Base-by-base conservation (phyloP, 2,797 vertebrate species). In the Serranus cabrilla region DNA sequence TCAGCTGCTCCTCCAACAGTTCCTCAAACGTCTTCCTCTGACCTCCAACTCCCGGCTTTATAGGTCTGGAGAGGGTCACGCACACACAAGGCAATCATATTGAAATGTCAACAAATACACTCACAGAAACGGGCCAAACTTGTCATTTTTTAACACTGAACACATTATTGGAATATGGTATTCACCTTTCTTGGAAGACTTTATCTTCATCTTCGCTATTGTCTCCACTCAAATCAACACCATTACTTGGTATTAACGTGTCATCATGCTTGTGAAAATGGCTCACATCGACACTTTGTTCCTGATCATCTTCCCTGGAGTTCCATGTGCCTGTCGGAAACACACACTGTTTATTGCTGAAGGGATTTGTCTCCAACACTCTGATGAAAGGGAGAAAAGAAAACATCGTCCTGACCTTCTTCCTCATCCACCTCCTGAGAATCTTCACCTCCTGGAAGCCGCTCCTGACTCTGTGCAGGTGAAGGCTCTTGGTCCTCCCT, bases 11-110 rank as follows among this genome's bases (percentile, higher is more conserved):
- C 91, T 99, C 98, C 67, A 99, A 78, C 52, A 97, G 94, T 81
- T 99, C 96, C 89, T 99, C 97, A 94, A 98, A 99, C 0, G 96
- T 97, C 87, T 94, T 94, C 83, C 95, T 97, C 87, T 89, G 96
- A 74, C 94, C 95, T 46, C 91, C 91, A 21, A 96, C 83, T 5
- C 90, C 93, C 52, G 94, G 91, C 87, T 93, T 95, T 83, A 99
- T 97, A 4, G 98, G 97, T 81, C 98, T 99, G 70, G 1, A 79
- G 14, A 71, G 40, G 18, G n/a, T 13, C 17, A 55, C 21, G 67
- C 0, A 56, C 16, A 64, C 20, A 71, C n/a, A 71, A 20, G 7
- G 11, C 14, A 17, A 43, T 42, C n/a, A n/a, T n/a, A n/a, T n/a
- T n/a, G n/a, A n/a, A n/a, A 43, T 39, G 11, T 54, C n/a, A 27